These are phyloP conservation scores for Cyanoramphus novaezelandiae DNA, from an alignment of 2,113 vertebrate genomes.

Conservation along the genomic window DNA sequence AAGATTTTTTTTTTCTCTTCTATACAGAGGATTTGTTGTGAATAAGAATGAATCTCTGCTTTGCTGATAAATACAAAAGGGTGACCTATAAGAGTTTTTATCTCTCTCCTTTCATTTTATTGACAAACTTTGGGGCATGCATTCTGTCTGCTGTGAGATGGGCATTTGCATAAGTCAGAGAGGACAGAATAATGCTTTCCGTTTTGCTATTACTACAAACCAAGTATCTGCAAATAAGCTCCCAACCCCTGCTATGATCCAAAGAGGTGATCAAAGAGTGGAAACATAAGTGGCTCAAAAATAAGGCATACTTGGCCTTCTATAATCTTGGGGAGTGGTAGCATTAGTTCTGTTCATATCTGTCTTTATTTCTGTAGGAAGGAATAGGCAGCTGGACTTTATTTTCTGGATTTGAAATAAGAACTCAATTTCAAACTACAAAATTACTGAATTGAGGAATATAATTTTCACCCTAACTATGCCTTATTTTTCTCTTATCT, in stretches of 20 bases:
- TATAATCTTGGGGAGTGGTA: not conserved
- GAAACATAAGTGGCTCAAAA: not conserved
- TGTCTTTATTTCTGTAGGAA: not conserved
- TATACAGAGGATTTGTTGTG: not conserved
- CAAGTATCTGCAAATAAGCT: not conserved
- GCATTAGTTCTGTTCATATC: not conserved
- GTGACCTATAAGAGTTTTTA: slow-evolving; percentile 22
- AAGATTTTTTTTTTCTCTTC: not conserved
- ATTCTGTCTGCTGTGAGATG: not conserved
- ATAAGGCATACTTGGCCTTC: not conserved
- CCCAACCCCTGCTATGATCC: not conserved
- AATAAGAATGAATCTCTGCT: slow-evolving; percentile 26
- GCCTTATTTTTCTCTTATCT: not conserved
- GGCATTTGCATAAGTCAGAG: slow-evolving; percentile 56
- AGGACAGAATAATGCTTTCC: not conserved
- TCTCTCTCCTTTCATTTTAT: slow-evolving; percentile 42
- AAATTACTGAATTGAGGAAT: not conserved
- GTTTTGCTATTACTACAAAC: not conserved
- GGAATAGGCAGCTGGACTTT: not conserved
- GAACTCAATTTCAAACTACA: not conserved
- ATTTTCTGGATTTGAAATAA: not conserved
- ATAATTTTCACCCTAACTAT: not conserved
- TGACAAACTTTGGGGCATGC: slow-evolving; percentile 23
- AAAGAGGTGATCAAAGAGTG: not conserved
- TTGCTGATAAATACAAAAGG: slow-evolving; percentile 17